Conservation (phyloP, 2,888 invertebrate genomes). For the Horisme vitalbata region DNA sequence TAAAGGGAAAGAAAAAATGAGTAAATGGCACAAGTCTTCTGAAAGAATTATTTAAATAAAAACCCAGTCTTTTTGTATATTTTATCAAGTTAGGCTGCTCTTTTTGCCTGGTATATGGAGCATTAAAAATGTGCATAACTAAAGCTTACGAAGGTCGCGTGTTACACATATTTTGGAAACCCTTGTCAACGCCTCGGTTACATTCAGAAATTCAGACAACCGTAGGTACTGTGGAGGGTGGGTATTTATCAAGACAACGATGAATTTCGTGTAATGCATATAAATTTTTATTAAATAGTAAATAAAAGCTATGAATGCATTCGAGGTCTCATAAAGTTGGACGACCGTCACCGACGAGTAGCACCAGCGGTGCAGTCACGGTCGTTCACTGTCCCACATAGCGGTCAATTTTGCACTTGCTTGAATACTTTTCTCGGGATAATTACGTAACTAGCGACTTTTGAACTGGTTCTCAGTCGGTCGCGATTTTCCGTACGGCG, state of each 20-base stretch:
- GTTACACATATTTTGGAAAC: conserved; percentile 47
- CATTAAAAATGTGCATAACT: conserved; percentile 38
- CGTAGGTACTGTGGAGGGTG: too few relatives aligned
- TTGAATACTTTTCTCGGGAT: conserved; percentile 40
- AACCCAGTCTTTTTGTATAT: conserved; percentile 25
- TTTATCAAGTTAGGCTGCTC: conserved; percentile 32
- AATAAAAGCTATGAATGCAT: too few relatives aligned
- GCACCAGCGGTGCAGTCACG: conserved; percentile 49
- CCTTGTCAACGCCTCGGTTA: conserved; percentile 55
- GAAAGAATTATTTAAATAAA: conserved; percentile 21
- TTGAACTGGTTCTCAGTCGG: conserved; percentile 28
- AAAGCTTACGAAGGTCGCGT: conserved; percentile 41
- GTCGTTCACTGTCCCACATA: conserved; percentile 62
- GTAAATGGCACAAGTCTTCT: conserved; percentile 19
- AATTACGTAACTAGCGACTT: conserved; percentile 38
- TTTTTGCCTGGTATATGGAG: conserved; percentile 16
- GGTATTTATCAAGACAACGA: conserved; percentile 5
- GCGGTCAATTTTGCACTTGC: conserved; percentile 47
- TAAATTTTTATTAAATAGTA: too few relatives aligned
- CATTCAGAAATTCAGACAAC: conserved; percentile 35
- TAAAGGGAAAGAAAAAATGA: conserved; percentile 17
- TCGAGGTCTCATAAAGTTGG: too few relatives aligned
- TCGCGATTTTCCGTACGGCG: conserved; percentile 28
- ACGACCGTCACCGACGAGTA: not conserved
- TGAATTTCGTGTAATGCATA: too few relatives aligned